Evolutionary conservation across 2,113 vertebrate genomes (phyloP).

Genomic region (Nipponia nippon): DNA sequence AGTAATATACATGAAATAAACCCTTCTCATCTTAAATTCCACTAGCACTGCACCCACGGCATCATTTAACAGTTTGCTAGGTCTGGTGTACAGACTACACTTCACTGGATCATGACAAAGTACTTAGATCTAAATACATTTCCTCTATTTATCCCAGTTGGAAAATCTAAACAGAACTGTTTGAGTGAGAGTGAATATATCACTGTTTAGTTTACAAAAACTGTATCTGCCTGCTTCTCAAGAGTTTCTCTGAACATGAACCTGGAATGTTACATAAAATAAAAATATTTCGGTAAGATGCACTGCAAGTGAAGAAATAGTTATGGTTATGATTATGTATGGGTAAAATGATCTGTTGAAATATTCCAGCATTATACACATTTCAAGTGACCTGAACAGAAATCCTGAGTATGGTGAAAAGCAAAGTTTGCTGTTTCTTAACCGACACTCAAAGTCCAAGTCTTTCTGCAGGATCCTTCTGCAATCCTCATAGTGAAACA

Average conservation of each 20-base stretch:
- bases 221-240: background rate
- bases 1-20: constrained; percentile 48
- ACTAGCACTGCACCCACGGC: background rate
- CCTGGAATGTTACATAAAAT: background rate
- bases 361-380: background rate
- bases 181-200: background rate
- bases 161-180: constrained; percentile 33
- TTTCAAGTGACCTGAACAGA: background rate
- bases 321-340: background rate
- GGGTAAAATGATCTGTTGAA: background rate
- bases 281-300: background rate
- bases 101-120: constrained; percentile 3
- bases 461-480: background rate
- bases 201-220: background rate
- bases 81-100: background rate
- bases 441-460: background rate
- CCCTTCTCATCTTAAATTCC: constrained; percentile 48
- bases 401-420: background rate
- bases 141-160: constrained; percentile 14
- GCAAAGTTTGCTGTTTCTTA: background rate
- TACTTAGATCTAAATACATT: constrained; percentile 22
- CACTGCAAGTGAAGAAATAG: background rate
- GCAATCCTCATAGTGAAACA: background rate
- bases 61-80: constrained; percentile 40
- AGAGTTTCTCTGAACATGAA: background rate